Evolutionary conservation across 2,797 vertebrate species (phyloP).

Genomic region (Microtus obscurus): DNA sequence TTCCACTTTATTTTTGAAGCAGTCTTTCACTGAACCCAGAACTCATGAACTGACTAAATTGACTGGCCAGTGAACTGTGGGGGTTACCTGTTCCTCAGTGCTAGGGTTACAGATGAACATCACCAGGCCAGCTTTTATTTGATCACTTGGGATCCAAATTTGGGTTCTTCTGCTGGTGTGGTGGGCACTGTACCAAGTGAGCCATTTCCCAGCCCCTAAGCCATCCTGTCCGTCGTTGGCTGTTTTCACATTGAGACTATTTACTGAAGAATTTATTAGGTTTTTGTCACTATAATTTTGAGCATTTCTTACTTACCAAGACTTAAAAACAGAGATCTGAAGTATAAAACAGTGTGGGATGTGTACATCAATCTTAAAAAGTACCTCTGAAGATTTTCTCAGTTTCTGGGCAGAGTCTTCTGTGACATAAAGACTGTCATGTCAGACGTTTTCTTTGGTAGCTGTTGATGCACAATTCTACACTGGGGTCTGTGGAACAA

Average conservation of each 20-base stretch:
- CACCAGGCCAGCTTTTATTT: too few relatives aligned
- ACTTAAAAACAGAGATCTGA: constrained; percentile 13
- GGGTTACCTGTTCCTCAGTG: background rate
- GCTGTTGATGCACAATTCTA: background rate
- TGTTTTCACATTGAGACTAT: background rate
- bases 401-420: background rate
- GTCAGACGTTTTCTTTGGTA: constrained; percentile 17
- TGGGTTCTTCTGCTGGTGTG: background rate
- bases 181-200: background rate
- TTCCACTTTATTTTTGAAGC: background rate
- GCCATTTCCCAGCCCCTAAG: background rate
- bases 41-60: background rate
- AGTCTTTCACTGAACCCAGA: background rate
- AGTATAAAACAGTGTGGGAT: background rate
- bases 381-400: background rate
- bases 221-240: background rate
- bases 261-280: constrained; percentile 13
- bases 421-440: background rate
- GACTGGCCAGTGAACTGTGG: background rate
- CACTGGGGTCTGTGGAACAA: background rate
- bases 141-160: background rate
- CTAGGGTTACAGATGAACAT: background rate
- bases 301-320: background rate
- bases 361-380: background rate
- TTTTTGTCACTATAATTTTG: background rate